Conservation (phyloP, 2,113 vertebrate species). For the Argyrosomus japonicus region DNA sequence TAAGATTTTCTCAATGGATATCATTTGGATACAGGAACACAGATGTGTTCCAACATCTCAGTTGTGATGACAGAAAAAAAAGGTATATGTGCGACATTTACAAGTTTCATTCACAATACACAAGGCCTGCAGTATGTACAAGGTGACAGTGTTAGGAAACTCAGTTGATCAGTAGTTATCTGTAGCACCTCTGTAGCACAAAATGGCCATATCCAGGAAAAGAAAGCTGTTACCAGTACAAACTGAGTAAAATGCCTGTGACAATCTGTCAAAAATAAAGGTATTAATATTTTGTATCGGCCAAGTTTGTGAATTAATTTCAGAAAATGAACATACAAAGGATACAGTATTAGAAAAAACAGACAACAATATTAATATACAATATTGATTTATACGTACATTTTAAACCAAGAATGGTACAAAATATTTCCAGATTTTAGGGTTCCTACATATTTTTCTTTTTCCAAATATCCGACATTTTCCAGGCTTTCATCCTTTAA, state of each 20-base stretch:
- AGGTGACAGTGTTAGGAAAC: constrained; percentile 44
- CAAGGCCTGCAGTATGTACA: constrained; percentile 77
- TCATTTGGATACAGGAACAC: constrained; percentile 62
- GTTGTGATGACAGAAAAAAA: constrained; percentile 24
- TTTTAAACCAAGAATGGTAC: constrained; percentile 69
- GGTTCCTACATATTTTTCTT: constrained; percentile 70
- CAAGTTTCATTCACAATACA: constrained; percentile 71
- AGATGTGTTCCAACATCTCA: constrained; percentile 41
- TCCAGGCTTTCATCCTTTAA: constrained; percentile 13
- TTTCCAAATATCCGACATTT: constrained; percentile 31
- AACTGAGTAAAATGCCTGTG: constrained; percentile 43
- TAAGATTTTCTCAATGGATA: constrained; percentile 44
- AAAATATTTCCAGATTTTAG: constrained; percentile 68
- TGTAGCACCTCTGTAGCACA: constrained; percentile 87
- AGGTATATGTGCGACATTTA: constrained; percentile 54
- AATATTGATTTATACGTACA: constrained; percentile 74
- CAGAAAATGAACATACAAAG: constrained; percentile 69
- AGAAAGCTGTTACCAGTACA: constrained; percentile 36
- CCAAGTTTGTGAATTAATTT: constrained; percentile 56
- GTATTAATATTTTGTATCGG: constrained; percentile 35
- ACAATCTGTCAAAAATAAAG: constrained; percentile 63
- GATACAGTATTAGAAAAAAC: constrained; percentile 70
- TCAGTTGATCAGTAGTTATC: constrained; percentile 81
- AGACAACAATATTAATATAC: constrained; percentile 65
- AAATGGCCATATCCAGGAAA: constrained; percentile 18